A percentile compares a stretch with the other conserved stretches of the same genome.
phyloP scores from a whole-genome alignment of 2,113 vertebrate species.

The Oryctolagus cuniculus region DNA sequence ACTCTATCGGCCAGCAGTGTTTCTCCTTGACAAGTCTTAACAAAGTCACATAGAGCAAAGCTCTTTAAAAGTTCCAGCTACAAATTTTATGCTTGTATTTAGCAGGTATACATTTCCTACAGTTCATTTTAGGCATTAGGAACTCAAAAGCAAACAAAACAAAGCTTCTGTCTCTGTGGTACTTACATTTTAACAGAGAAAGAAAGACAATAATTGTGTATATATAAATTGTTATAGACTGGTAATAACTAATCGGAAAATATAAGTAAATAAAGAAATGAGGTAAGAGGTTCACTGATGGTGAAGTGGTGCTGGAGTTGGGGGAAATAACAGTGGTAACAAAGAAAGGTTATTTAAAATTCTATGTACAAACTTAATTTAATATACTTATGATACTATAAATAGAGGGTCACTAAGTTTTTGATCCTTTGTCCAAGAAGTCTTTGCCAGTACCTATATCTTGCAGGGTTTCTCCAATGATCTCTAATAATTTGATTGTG shows the following conservation, averaged over 20 bases:
- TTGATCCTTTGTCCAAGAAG: not conserved
- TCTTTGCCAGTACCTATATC: too few species aligned
- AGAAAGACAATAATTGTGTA: not conserved
- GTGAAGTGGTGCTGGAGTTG: not conserved
- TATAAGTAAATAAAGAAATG: not conserved
- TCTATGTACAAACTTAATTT: not conserved
- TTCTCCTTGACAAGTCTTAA: not conserved
- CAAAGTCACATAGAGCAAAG: not conserved
- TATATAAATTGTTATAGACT: not conserved
- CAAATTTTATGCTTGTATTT: not conserved
- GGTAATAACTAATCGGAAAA: not conserved
- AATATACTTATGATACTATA: not conserved
- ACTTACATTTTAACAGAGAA: not conserved
- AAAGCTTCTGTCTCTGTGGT: not conserved
- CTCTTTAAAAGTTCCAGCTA: not conserved
- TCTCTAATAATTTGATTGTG: too few species aligned
- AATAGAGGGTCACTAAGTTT: constrained; percentile 21
- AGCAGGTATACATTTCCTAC: not conserved
- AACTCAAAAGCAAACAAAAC: not conserved
- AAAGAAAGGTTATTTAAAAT: not conserved
- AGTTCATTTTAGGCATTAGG: not conserved
- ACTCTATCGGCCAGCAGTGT: not conserved
- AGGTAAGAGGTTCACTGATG: not conserved
- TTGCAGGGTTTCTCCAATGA: too few species aligned
- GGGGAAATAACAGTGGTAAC: not conserved